Conservation (phyloP, 1,140 invertebrate species). For the Augochlora pura region DNA sequence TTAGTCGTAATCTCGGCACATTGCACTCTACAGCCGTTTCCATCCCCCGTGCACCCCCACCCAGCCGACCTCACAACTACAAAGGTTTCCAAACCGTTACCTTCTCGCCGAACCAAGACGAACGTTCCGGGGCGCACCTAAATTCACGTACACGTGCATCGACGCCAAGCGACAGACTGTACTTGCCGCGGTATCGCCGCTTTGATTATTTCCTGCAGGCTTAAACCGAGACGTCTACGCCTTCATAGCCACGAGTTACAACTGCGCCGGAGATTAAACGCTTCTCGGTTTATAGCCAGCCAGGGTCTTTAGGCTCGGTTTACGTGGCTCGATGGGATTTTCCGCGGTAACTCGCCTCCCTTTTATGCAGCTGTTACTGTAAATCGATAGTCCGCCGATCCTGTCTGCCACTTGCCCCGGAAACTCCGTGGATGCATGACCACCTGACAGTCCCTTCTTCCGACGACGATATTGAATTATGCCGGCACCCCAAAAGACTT, state of each 20-base stretch:
- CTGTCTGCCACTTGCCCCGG: neutral
- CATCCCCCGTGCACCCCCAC: slow-evolving; percentile 7
- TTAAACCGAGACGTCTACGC: slow-evolving; percentile 48
- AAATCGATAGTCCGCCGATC: slow-evolving; percentile 39
- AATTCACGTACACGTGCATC: slow-evolving; percentile 25
- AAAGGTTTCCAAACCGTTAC: slow-evolving; percentile 46
- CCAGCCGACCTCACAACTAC: slow-evolving; percentile 32
- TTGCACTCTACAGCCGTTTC: slow-evolving; percentile 53
- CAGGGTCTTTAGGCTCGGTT: slow-evolving; percentile 28
- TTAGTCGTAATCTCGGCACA: slow-evolving; percentile 69
- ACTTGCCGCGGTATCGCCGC: slow-evolving; percentile 44
- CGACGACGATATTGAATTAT: neutral
- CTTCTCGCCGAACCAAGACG: slow-evolving; percentile 44
- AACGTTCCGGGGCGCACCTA: slow-evolving; percentile 27
- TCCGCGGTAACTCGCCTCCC: slow-evolving; percentile 11
- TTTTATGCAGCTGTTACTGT: slow-evolving; percentile 35
- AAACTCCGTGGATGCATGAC: neutral
- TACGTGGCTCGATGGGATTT: slow-evolving; percentile 41
- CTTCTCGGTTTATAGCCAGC: slow-evolving; percentile 44
- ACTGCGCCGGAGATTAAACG: slow-evolving; percentile 47
- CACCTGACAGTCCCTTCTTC: neutral
- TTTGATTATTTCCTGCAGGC: slow-evolving; percentile 64
- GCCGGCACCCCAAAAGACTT: neutral
- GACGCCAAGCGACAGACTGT: neutral
- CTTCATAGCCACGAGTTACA: slow-evolving; percentile 26